phyloP scores from a whole-genome alignment of 2,797 vertebrate species.

The Propithecus perrieri region DNA sequence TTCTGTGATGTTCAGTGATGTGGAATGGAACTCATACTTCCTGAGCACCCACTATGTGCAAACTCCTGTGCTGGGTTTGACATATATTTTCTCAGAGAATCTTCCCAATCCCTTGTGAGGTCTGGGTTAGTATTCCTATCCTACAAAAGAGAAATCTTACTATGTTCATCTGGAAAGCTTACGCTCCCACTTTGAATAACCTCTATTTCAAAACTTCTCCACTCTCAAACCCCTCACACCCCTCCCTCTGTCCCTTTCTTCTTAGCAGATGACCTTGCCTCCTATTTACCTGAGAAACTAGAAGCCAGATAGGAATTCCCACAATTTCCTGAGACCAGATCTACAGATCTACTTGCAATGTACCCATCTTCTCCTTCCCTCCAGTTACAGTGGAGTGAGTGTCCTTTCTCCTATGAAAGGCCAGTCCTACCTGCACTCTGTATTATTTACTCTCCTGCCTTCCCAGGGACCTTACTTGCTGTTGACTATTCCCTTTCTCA shows the following conservation, averaged over 20 bases:
- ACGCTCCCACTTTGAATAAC: not conserved
- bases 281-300: not conserved
- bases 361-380: not conserved
- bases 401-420: not conserved
- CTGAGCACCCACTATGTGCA: not conserved
- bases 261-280: not conserved
- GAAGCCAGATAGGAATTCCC: not conserved
- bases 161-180: not conserved
- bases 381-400: not conserved
- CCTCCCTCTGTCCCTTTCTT: not conserved
- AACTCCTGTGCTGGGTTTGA: not conserved
- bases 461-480: not conserved
- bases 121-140: not conserved
- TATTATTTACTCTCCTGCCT: not conserved
- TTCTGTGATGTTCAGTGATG: not conserved
- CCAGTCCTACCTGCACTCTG: not conserved
- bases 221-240: not conserved
- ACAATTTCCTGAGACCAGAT: not conserved
- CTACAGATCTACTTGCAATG: not conserved
- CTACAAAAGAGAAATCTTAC: not conserved
- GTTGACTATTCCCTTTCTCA: not conserved
- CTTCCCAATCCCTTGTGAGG: not conserved
- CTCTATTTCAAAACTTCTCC: not conserved
- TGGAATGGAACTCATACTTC: not conserved
- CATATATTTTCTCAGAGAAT: not conserved